Evolutionary conservation across 2,888 invertebrate genomes (phyloP).

Genomic region (Pseudeuparius sepicola): DNA sequence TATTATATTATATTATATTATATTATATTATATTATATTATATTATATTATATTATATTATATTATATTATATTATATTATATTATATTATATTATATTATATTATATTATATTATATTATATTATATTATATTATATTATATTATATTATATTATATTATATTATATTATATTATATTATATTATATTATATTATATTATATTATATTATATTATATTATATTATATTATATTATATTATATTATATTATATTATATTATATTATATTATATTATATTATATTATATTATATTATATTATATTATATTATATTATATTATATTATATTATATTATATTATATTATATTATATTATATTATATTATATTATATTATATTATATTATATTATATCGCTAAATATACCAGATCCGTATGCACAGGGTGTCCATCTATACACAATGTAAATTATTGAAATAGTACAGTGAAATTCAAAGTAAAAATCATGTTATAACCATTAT

Average conservation of each 20-base stretch:
- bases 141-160: constrained; percentile 3
- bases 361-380: constrained; percentile 3
- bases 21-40: constrained; percentile 3
- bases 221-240: constrained; percentile 3
- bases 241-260: constrained; percentile 3
- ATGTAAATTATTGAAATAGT: no score
- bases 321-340: constrained; percentile 3
- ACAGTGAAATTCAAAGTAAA: no score
- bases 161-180: constrained; percentile 3
- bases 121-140: constrained; percentile 3
- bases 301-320: constrained; percentile 3
- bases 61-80: constrained; percentile 3
- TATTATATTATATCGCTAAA: no score
- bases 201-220: constrained; percentile 3
- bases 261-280: constrained; percentile 3
- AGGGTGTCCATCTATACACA: no score
- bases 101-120: constrained; percentile 3
- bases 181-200: constrained; percentile 3
- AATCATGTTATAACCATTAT: no score
- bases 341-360: constrained; percentile 3
- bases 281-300: constrained; percentile 3
- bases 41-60: constrained; percentile 3
- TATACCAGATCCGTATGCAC: no score
- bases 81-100: constrained; percentile 3
- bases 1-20: constrained; percentile 3